Evolutionary conservation across 2,797 vertebrate species (phyloP).

Genomic region (Lagorchestes hirsutus): DNA sequence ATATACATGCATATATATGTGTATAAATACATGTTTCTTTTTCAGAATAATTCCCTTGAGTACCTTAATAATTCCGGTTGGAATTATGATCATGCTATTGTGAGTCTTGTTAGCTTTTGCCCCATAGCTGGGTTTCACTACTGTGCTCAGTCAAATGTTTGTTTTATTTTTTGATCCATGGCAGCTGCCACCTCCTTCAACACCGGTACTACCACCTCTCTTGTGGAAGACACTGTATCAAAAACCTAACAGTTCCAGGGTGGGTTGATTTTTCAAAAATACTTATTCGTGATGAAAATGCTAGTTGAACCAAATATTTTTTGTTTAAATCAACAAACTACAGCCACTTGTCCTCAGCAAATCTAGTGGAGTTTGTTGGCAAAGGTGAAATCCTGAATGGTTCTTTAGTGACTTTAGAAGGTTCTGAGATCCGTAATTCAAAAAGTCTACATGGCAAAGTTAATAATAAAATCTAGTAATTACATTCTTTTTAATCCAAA

Average conservation of each 20-base stretch:
- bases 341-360: too few species aligned
- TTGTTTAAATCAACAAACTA: neutral
- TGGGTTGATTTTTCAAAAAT: neutral
- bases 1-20: neutral
- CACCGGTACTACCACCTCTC: neutral
- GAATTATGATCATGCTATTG: neutral
- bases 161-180: neutral
- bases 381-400: too few species aligned
- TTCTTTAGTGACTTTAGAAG: too few species aligned
- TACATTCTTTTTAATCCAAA: too few species aligned
- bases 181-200: neutral
- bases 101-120: neutral
- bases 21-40: neutral
- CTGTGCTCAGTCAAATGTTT: neutral
- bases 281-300: too few species aligned
- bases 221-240: neutral
- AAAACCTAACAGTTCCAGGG: neutral
- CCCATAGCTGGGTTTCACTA: neutral
- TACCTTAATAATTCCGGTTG: neutral
- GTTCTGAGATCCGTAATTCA: too few species aligned
- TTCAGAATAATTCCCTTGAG: neutral
- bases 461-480: too few species aligned
- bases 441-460: too few species aligned
- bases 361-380: too few species aligned
- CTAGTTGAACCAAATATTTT: too few species aligned